Percentiles rank a stretch among this genome's conserved stretches.
These are phyloP conservation scores for Ridgeia piscesae DNA, from an alignment of 1,140 invertebrate species.

Conservation along the genomic window DNA sequence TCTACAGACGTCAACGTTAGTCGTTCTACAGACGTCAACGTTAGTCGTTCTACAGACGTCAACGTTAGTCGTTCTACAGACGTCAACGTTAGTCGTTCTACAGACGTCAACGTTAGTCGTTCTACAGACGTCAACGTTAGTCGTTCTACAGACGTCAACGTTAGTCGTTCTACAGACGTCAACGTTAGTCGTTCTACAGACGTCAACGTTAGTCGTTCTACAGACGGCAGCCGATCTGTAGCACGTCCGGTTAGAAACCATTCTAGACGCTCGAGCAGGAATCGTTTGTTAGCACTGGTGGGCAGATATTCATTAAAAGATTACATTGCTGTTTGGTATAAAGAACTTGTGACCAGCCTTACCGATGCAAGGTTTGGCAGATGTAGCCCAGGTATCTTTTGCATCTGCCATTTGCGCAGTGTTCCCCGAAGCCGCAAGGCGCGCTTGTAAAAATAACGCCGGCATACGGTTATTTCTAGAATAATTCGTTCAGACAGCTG, in stretches of 20 bases:
- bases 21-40: too few relatives aligned
- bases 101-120: too few relatives aligned
- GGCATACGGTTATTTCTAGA: background rate
- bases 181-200: too few relatives aligned
- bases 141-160: too few relatives aligned
- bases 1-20: too few relatives aligned
- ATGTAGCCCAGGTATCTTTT: background rate
- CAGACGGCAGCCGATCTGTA: background rate
- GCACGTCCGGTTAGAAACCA: background rate
- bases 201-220: too few relatives aligned
- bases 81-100: too few relatives aligned
- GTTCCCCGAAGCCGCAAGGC: background rate
- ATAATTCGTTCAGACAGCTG: background rate
- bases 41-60: too few relatives aligned
- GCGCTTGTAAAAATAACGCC: background rate
- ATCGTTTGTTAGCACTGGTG: background rate
- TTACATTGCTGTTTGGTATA: background rate
- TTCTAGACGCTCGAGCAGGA: background rate
- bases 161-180: too few relatives aligned
- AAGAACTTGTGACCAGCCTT: background rate
- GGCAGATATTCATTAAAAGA: background rate
- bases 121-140: too few relatives aligned
- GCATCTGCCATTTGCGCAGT: background rate
- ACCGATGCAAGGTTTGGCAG: background rate
- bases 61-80: too few relatives aligned